Evolutionary conservation across 2,113 vertebrate genomes (phyloP).

Genomic region (Caretta caretta): DNA sequence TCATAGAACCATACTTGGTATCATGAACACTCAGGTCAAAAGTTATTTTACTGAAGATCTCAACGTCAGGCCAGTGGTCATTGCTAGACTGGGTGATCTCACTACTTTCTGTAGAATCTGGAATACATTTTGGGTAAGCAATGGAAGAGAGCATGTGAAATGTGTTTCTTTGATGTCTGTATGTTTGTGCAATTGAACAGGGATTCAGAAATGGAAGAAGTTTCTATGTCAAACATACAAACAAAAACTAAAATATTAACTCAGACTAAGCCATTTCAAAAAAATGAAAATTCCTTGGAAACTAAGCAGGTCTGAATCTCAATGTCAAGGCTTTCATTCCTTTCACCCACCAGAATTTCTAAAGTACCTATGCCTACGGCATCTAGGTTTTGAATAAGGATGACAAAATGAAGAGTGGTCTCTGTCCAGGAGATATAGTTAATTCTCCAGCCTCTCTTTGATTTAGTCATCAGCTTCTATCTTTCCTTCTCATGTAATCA

Average conservation of each 20-base stretch:
- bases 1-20: slow-evolving; percentile 90
- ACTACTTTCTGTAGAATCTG: slow-evolving; percentile 76
- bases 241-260: neutral
- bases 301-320: neutral
- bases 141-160: neutral
- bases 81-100: slow-evolving; percentile 73
- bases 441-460: neutral
- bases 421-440: neutral
- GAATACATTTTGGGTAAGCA: slow-evolving; percentile 46
- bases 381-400: neutral
- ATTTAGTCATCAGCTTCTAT: neutral
- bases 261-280: neutral
- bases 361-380: neutral
- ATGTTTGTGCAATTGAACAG: neutral
- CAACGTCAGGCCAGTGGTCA: slow-evolving; percentile 94
- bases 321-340: neutral
- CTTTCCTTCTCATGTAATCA: neutral
- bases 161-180: neutral
- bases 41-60: slow-evolving; percentile 90
- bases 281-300: neutral
- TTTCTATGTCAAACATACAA: neutral
- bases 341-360: neutral
- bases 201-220: rapidly evolving
- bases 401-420: neutral
- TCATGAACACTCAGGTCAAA: slow-evolving; percentile 92